These are phyloP conservation scores for Oegoconia quadripuncta DNA, from an alignment of 2,888 invertebrate genomes.

Conservation along the genomic window DNA sequence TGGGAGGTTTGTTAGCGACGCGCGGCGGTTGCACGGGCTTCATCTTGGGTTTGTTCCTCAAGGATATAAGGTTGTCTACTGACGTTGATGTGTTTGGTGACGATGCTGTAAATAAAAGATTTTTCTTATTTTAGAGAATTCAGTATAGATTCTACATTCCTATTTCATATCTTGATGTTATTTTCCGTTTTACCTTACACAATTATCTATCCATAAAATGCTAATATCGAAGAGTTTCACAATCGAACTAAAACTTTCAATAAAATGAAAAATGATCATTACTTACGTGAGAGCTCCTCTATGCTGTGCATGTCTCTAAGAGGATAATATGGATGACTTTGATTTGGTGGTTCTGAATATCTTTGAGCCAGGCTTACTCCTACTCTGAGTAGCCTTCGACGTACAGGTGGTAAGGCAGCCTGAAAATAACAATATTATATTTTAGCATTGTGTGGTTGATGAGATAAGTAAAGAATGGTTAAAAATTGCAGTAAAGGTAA, in stretches of 20 bases:
- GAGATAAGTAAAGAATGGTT: neutral
- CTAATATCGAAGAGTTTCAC: too few species aligned
- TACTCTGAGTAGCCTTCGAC: slow-evolving; percentile 62
- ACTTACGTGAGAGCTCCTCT: slow-evolving; percentile 74
- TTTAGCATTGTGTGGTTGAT: neutral
- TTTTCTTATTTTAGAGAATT: neutral
- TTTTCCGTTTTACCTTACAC: too few species aligned
- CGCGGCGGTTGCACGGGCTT: slow-evolving; percentile 87
- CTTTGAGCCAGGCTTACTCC: slow-evolving; percentile 74
- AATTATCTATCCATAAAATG: too few species aligned
- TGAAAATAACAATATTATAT: slow-evolving; percentile 22
- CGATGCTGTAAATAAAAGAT: slow-evolving; percentile 51
- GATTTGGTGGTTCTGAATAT: slow-evolving; percentile 81
- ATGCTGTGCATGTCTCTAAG: slow-evolving; percentile 75
- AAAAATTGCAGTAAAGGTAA: slow-evolving; percentile 14
- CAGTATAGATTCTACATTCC: too few species aligned
- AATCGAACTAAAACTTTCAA: too few species aligned
- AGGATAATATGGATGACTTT: slow-evolving; percentile 71
- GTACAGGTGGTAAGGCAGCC: slow-evolving; percentile 64
- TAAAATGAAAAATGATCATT: neutral
- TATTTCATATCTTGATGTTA: too few species aligned
- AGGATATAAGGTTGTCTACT: slow-evolving; percentile 82
- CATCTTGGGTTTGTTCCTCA: slow-evolving; percentile 79
- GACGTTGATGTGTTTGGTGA: slow-evolving; percentile 81
- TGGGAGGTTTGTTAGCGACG: slow-evolving; percentile 67